These are phyloP conservation scores for Synanthedon myopaeformis DNA, from an alignment of 2,888 invertebrate species.

Conservation along the genomic window DNA sequence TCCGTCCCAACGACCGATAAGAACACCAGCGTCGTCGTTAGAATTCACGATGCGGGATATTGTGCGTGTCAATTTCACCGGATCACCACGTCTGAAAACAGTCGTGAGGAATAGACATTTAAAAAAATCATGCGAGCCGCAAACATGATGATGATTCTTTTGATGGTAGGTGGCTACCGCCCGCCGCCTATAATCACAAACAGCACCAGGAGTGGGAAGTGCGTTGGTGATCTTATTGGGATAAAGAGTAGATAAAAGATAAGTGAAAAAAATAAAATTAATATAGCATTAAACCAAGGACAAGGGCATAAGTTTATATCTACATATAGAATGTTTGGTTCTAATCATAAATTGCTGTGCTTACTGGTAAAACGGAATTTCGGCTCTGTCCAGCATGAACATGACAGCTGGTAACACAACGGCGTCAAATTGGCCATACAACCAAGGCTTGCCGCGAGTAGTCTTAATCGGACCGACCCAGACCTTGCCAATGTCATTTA, in stretches of 20 bases:
- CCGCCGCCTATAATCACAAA: too few species aligned
- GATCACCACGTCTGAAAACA: conserved; percentile 72
- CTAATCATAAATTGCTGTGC: conserved; percentile 10
- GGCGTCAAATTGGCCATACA: conserved; percentile 84
- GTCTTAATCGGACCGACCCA: conserved; percentile 83
- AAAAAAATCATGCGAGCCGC: too few species aligned
- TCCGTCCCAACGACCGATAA: conserved; percentile 81
- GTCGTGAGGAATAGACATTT: too few species aligned
- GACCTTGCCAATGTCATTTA: conserved; percentile 87
- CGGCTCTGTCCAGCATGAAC: conserved; percentile 77
- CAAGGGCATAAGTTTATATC: too few species aligned
- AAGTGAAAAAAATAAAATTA: too few species aligned
- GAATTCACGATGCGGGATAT: conserved; percentile 83
- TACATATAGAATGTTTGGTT: too few species aligned
- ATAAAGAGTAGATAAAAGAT: too few species aligned
- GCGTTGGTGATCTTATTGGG: too few species aligned
- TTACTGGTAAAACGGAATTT: conserved; percentile 69
- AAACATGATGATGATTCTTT: too few species aligned
- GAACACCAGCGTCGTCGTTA: conserved; percentile 78
- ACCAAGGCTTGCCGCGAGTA: conserved; percentile 83
- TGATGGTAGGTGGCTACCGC: too few species aligned
- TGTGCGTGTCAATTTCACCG: conserved; percentile 75
- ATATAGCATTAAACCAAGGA: too few species aligned
- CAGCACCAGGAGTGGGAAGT: not conserved
- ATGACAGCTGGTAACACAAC: conserved; percentile 77